Evolutionary conservation across 2,113 vertebrate genomes (phyloP), one percentile per base, ranked within the genome.

Genomic region (Austrofundulus limnaeus): DNA sequence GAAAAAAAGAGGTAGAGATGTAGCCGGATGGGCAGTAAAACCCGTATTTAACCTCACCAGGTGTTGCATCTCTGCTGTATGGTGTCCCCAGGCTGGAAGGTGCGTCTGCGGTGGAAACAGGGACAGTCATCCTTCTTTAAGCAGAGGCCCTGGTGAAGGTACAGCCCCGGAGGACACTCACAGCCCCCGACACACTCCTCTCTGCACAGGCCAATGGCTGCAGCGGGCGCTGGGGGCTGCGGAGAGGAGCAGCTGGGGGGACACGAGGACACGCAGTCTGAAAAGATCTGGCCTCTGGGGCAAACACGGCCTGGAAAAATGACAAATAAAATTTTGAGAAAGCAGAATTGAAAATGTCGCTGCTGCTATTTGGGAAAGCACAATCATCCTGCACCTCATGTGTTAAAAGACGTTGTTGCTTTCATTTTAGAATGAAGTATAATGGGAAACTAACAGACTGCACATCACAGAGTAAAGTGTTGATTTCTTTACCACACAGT

Each of bases 121-220:
- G 96, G 95, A 41, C 95, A 96, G 7, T 78, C 61, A 1, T 88
- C 86, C 0, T 75, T 84, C 0, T 83, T 81, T 14, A 96, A 80
- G 0, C 96, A 98, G 16, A 24, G 20, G 0, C 82, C 78, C 4
- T 79, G 70, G 1, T 95, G 92, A 49, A 86, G 76, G 81, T 91
- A 94, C 24, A 94, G 92, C 11, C 92, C 94, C 0, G 80, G 87
- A 0, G 80, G 81, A 37, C 96, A 96, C 80, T 95, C 93, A 0
- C 96, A 97, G 61, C 95, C 95, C 0, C 95, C 89, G 37, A 94
- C 92, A 17, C 96, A 96, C 82, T 94, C 93, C 0, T 92, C 89
- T 20, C 86, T 87, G 75, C 95, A 96, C 50, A 88, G 78, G 0
- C 63, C 87, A 0, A 67, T 74, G 2, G 74, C 75, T 11, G 64